Evolutionary conservation across 2,888 invertebrate species (phyloP).

Genomic region (Eledone cirrhosa): DNA sequence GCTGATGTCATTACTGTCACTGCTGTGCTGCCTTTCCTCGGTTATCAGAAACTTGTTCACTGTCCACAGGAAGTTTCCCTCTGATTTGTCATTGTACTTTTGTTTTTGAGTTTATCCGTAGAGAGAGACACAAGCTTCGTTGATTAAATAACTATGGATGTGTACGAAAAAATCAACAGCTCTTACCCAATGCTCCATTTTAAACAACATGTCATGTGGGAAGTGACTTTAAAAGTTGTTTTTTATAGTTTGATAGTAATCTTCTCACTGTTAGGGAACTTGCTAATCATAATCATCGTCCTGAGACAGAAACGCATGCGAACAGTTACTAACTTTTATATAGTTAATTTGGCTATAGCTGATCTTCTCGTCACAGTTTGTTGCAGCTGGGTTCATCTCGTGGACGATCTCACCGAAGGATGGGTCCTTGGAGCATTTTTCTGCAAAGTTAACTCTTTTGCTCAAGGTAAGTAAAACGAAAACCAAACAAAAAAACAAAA

Average conservation of each 20-base stretch:
- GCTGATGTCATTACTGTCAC: background rate
- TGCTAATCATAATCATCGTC: slow-evolving; percentile 36
- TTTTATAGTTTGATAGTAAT: slow-evolving; percentile 33
- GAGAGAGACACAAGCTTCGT: background rate
- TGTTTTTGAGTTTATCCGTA: too few species aligned
- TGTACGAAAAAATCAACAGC: background rate
- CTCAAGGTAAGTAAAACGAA: slow-evolving; percentile 72
- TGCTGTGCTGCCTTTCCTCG: too few species aligned
- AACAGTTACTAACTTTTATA: slow-evolving; percentile 49
- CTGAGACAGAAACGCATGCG: slow-evolving; percentile 40
- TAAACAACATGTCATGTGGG: slow-evolving; percentile 25
- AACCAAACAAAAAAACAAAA: too few species aligned
- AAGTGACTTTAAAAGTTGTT: slow-evolving; percentile 33
- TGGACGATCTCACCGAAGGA: slow-evolving; percentile 80
- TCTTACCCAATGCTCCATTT: background rate
- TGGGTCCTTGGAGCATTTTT: slow-evolving; percentile 78
- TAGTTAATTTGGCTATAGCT: slow-evolving; percentile 47
- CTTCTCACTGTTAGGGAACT: slow-evolving; percentile 36
- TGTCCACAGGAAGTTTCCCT: too few species aligned
- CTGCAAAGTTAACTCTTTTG: slow-evolving; percentile 79
- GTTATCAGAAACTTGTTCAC: too few species aligned
- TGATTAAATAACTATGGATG: background rate
- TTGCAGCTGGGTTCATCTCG: slow-evolving; percentile 80
- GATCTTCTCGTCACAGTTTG: slow-evolving; percentile 62
- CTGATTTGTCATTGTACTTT: too few species aligned